These are phyloP conservation scores for Ceratoteleas bidentatus DNA, from an alignment of 1,140 invertebrate species.

Conservation along the genomic window DNA sequence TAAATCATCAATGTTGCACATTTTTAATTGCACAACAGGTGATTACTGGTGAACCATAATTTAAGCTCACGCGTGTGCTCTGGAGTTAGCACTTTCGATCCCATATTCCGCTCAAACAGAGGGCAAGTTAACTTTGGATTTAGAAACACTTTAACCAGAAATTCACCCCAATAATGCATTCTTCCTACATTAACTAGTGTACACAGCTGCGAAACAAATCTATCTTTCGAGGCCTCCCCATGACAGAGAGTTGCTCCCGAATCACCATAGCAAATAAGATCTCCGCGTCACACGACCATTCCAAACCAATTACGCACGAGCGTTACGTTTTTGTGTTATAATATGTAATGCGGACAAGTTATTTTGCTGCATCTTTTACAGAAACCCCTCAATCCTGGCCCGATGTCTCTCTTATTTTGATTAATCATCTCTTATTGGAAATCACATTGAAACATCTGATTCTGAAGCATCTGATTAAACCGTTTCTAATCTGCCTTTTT, in stretches of 20 bases:
- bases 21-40: constrained; percentile 37
- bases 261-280: constrained; percentile 60
- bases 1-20: too few relatives aligned
- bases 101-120: constrained; percentile 42
- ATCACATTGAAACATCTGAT: too few relatives aligned
- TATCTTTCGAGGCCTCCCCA: constrained; percentile 48
- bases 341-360: too few relatives aligned
- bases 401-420: too few relatives aligned
- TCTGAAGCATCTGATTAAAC: too few relatives aligned
- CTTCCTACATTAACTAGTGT: constrained; percentile 63
- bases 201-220: constrained; percentile 64
- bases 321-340: not conserved
- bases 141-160: constrained; percentile 67
- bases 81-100: constrained; percentile 59
- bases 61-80: constrained; percentile 39
- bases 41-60: constrained; percentile 40
- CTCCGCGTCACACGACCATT: constrained; percentile 31
- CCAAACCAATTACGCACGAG: constrained; percentile 30
- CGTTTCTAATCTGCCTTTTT: too few relatives aligned
- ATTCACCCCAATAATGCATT: constrained; percentile 54
- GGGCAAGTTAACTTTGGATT: constrained; percentile 64
- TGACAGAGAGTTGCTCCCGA: constrained; percentile 25
- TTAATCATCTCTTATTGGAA: too few relatives aligned
- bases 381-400: too few relatives aligned
- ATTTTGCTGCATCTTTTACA: too few relatives aligned